Evolutionary conservation across 2,888 invertebrate genomes (phyloP), one percentile per base, ranked within the genome.

Genomic region (Bruchidius siliquastri): DNA sequence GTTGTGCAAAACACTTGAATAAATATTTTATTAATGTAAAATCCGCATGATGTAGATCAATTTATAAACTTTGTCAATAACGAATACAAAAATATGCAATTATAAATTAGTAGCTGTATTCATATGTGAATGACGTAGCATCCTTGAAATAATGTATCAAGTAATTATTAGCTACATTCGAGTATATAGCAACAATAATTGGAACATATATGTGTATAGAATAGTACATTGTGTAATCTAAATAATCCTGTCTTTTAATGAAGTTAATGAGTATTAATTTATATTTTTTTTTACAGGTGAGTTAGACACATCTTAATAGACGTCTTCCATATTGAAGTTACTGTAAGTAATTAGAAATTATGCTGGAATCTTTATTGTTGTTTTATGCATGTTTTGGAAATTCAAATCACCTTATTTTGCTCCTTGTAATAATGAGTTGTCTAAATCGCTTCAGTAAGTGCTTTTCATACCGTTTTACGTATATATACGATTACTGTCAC

Each of bases 201-300:
- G 49, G 49, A 49, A 49, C 49, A 49, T 49, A 49, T 18, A 49
- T 18, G 18, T 30, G 8, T 3, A 30, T n/a, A n/a, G n/a, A n/a
- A n/a, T n/a, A n/a, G n/a, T n/a, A n/a, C 26, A 26, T 26, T 26
- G 26, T 26, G 26, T 26, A 26, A 26, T 8, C 26, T 49, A 49
- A 49, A 49, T 49, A 49, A 49, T 49, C 49, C 18, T 8, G 8
- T 30, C 3, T 13, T 49, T 4, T 26, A 26, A 26, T 26, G 8
- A 26, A 26, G 26, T 8, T 26, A 26, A n/a, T n/a, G n/a, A n/a
- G n/a, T n/a, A n/a, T n/a, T n/a, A n/a, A n/a, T n/a, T n/a, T n/a
- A n/a, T n/a, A n/a, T n/a, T 70, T 22, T 70, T 30, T 30, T 70
- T 70, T 70, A 22, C 70, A 70, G 70, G 70, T 70, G 22, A 70